Base-by-base conservation (phyloP, 2,113 vertebrate genomes). In the Danionella cerebrum region DNA sequence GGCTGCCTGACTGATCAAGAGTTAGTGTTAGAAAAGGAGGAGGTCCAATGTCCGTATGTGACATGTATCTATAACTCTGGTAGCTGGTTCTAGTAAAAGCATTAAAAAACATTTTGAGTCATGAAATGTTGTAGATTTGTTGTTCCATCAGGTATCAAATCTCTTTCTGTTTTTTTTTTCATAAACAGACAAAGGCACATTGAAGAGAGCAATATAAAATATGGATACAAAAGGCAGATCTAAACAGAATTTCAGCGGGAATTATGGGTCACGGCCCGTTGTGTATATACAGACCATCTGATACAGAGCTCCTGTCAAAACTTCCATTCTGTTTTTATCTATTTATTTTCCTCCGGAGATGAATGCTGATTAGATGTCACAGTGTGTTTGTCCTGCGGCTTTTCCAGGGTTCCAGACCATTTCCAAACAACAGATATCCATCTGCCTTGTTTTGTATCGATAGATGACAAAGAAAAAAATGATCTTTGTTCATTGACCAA, bases 401-500 rank as follows among this genome's bases (percentile, higher is more conserved):
- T 19, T 58, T 58, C 27, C 27, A 25, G 16, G 6, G 12, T 9
- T 44, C 18, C 4, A 44, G 14, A 60, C n/a, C 38, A 60, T 44
- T 18, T 29, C 29, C 57, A 7, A 60, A 19, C 38, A 14, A n/a
- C n/a, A n/a, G 41, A 42, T 18, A 14, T 16, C 14, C 11, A 9
- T 21, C 16, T 47, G 58, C 14, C 9, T 47, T 29, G 6, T 22
- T 59, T 59, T 42, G 55, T 59, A 16, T 18, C 22, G 12, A 33
- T 8, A 27, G 9, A 10, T 29, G 36, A 58, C 16, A 58, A n/a
- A 9, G n/a, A 25, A 27, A 36, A 11, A n/a, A 58, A 9, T 41
- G 14, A 27, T 41, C 42, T 14, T 14, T 27, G 22, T 59, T 13
- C 53, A 76, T 42, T 63, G 62, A 73, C 57, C 44, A 2, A 58